These are phyloP conservation scores for Anser cygnoides DNA, from an alignment of 2,113 vertebrate genomes.

Conservation along the genomic window DNA sequence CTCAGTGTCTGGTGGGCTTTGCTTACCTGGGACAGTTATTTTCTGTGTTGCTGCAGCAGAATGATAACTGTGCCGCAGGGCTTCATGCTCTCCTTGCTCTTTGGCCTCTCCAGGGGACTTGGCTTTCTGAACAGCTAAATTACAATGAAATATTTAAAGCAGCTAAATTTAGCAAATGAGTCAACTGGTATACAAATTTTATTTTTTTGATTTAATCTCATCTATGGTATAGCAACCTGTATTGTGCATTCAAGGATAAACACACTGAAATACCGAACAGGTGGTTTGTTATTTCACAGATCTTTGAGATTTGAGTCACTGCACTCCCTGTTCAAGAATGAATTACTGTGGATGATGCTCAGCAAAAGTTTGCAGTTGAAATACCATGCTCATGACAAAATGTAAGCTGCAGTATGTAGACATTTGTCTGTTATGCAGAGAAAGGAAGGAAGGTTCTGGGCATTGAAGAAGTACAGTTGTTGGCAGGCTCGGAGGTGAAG, in stretches of 20 bases:
- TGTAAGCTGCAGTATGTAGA: background rate
- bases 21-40: background rate
- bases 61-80: background rate
- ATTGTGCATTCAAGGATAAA: background rate
- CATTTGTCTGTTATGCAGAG: background rate
- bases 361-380: background rate
- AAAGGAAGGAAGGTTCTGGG: background rate
- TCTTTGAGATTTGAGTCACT: background rate
- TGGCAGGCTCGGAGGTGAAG: background rate
- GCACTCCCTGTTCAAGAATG: background rate
- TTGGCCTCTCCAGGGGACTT: background rate
- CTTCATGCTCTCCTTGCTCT: background rate
- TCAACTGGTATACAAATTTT: background rate
- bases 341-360: background rate
- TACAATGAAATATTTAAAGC: background rate
- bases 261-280: accelerated
- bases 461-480: background rate
- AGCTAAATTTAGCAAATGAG: background rate
- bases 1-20: background rate
- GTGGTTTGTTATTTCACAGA: background rate
- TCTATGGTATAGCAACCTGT: background rate
- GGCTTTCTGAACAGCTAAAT: background rate
- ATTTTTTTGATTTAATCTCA: background rate
- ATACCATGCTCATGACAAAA: background rate
- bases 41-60: background rate